These are phyloP conservation scores for Ips typographus DNA, from an alignment of 1,140 invertebrate genomes.

Conservation along the genomic window DNA sequence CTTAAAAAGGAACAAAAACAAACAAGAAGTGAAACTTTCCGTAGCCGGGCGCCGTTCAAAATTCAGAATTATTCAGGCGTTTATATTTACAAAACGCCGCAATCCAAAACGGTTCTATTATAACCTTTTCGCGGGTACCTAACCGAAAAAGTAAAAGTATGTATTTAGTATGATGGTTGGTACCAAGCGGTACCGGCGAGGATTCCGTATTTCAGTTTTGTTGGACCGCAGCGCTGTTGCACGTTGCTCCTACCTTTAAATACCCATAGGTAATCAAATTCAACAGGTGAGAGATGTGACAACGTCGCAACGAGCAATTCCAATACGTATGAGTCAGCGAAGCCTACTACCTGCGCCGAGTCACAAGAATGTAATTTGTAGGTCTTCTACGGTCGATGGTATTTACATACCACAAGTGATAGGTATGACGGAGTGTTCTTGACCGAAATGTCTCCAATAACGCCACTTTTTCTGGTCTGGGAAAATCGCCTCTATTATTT, in stretches of 20 bases:
- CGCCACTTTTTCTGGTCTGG: too few species aligned
- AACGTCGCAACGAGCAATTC: conserved; percentile 20
- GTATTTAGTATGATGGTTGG: conserved; percentile 28
- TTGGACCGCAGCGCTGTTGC: conserved; percentile 5
- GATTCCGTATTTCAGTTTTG: conserved; percentile 15
- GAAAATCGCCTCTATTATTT: too few species aligned
- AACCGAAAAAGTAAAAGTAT: conserved; percentile 30
- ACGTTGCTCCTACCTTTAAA: background rate
- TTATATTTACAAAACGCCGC: conserved; percentile 11
- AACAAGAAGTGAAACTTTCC: conserved; percentile 1
- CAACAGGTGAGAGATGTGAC: background rate
- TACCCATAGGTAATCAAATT: too few species aligned
- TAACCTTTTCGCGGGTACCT: conserved; percentile 11
- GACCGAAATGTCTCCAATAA: too few species aligned
- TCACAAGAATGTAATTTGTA: conserved; percentile 21
- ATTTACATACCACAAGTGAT: background rate
- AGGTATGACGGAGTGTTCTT: too few species aligned
- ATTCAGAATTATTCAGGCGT: conserved; percentile 14
- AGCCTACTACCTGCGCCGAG: conserved; percentile 27
- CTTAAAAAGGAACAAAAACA: background rate
- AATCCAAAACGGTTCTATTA: background rate
- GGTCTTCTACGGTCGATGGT: conserved; percentile 17
- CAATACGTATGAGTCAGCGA: conserved; percentile 30
- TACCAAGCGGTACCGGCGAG: conserved; percentile 26
- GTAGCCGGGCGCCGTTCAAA: background rate